Conservation (phyloP, 1,140 invertebrate genomes). For the Apolygus lucorum region DNA sequence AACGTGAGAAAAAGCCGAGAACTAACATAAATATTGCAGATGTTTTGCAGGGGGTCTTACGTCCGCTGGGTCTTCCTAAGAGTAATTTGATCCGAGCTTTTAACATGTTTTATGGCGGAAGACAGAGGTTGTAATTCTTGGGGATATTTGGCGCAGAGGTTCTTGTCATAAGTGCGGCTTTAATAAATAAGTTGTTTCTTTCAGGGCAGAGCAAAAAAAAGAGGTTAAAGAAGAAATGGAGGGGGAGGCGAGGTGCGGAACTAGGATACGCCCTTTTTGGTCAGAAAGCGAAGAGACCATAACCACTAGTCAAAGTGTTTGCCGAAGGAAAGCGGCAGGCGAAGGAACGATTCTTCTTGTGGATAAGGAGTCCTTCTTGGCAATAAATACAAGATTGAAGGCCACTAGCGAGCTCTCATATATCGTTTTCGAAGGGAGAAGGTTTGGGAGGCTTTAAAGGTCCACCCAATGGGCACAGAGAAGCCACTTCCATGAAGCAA, state of each 20-base stretch:
- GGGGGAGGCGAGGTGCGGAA: neutral
- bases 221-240: neutral
- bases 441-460: neutral
- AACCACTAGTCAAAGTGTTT: conserved; percentile 17
- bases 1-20: neutral
- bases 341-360: neutral
- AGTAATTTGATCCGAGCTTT: neutral
- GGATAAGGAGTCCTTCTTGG: conserved; percentile 12
- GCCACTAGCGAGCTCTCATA: neutral
- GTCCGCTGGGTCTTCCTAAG: neutral
- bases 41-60: neutral
- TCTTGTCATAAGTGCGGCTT: neutral
- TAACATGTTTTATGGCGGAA: neutral
- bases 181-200: neutral
- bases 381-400: conserved; percentile 19
- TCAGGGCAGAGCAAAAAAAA: too few relatives aligned
- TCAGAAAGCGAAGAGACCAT: neutral
- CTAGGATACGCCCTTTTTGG: neutral
- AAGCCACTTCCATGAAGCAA: neutral
- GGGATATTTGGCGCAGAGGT: neutral
- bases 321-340: neutral
- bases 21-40: neutral
- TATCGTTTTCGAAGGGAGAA: neutral
- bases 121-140: neutral
- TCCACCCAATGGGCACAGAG: neutral